Conservation (phyloP, 1,140 invertebrate genomes). For the Aphelenchoides besseyi region DNA sequence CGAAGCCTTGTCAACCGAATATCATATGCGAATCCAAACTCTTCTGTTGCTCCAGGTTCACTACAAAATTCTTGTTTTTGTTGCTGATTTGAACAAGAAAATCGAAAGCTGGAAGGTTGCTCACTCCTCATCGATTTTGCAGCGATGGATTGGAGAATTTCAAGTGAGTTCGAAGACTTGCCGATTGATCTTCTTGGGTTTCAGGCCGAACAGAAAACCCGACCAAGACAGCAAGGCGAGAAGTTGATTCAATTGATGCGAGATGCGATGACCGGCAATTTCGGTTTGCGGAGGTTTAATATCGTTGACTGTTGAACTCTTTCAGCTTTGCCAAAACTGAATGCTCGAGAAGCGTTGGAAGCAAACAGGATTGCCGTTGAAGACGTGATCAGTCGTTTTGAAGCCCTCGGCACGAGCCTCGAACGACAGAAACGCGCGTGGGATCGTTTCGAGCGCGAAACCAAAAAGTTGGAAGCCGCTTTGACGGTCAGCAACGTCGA, state of each 20-base stretch:
- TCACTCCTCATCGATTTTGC: slow-evolving; percentile 25
- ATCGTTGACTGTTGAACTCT: background rate
- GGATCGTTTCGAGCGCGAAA: background rate
- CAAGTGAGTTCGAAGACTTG: slow-evolving; percentile 22
- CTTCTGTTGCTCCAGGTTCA: slow-evolving; percentile 37
- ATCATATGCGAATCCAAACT: slow-evolving; percentile 27
- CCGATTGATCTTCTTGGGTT: slow-evolving; percentile 18
- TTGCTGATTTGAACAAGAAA: slow-evolving; percentile 38
- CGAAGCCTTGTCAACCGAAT: slow-evolving; percentile 26
- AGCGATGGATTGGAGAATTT: slow-evolving; percentile 39
- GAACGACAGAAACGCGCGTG: background rate
- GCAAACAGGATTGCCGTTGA: background rate
- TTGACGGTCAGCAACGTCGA: background rate
- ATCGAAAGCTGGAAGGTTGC: slow-evolving; percentile 29
- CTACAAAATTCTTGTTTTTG: slow-evolving; percentile 35
- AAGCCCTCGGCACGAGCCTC: background rate
- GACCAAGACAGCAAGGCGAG: background rate
- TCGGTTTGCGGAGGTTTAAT: background rate
- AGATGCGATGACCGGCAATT: background rate
- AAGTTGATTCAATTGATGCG: slow-evolving; percentile 20
- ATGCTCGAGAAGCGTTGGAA: slow-evolving; percentile 5
- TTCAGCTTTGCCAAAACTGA: slow-evolving; percentile 11
- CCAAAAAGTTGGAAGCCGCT: slow-evolving; percentile 6
- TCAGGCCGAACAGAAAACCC: slow-evolving; percentile 10
- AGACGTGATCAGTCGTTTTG: slow-evolving; percentile 9